A percentile compares a stretch with the other conserved stretches of the same genome.
phyloP scores from a whole-genome alignment of 2,888 invertebrate genomes.

The Epinotia brunnichana region DNA sequence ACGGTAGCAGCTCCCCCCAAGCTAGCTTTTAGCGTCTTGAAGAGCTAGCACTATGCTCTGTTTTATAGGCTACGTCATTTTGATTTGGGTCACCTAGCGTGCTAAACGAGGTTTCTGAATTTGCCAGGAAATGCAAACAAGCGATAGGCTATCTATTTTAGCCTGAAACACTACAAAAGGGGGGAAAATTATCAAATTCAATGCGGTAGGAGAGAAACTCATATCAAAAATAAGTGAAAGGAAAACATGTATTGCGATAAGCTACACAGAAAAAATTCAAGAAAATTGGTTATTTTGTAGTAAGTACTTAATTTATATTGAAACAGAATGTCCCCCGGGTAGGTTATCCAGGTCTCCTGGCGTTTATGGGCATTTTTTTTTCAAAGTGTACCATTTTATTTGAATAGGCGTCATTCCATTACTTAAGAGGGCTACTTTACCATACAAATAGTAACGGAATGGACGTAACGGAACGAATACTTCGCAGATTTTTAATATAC shows the following conservation, averaged over 20 bases:
- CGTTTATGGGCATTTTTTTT: too few species aligned
- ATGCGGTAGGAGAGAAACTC: too few species aligned
- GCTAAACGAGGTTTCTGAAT: conserved; percentile 19
- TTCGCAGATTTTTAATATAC: too few species aligned
- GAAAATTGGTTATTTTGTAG: not conserved
- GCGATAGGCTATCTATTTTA: not conserved
- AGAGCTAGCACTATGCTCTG: conserved; percentile 67
- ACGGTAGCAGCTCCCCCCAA: conserved; percentile 70
- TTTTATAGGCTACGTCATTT: conserved; percentile 56
- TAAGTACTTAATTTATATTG: not conserved
- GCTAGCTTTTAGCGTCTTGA: conserved; percentile 67
- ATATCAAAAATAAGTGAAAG: too few species aligned
- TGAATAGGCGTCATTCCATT: too few species aligned
- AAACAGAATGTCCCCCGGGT: not conserved
- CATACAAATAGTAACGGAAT: too few species aligned
- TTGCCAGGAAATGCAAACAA: conserved; percentile 12
- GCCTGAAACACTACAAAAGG: not conserved
- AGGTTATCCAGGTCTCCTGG: not conserved
- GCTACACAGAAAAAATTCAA: too few species aligned
- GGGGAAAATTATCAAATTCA: too few species aligned
- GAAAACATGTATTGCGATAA: too few species aligned
- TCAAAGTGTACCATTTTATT: too few species aligned
- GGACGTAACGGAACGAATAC: too few species aligned
- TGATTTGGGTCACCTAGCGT: conserved; percentile 39
- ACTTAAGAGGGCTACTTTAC: too few species aligned